Evolutionary conservation across 2,113 vertebrate species (phyloP).

Genomic region (Elephantulus edwardii): DNA sequence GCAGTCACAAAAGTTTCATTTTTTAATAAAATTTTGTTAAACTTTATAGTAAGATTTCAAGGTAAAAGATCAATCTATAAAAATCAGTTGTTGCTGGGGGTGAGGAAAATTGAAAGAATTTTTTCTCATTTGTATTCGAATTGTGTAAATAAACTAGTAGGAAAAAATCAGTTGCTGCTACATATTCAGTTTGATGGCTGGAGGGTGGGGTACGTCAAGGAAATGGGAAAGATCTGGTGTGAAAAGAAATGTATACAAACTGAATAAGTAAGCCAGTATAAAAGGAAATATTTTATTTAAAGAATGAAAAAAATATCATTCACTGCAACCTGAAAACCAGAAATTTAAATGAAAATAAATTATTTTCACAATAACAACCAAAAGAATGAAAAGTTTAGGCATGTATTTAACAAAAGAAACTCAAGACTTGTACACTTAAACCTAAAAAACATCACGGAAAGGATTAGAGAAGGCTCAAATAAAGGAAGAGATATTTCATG

Average conservation of each 20-base stretch:
- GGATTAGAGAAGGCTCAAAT: background rate
- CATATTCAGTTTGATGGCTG: too few species aligned
- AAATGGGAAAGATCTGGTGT: too few species aligned
- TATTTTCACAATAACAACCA: background rate
- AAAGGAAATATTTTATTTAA: too few species aligned
- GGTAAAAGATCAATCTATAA: conserved; percentile 23
- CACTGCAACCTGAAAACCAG: too few species aligned
- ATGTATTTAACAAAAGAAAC: conserved; percentile 43
- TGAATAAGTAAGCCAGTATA: too few species aligned
- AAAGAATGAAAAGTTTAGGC: conserved; percentile 26
- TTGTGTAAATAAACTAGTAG: too few species aligned
- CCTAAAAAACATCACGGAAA: background rate
- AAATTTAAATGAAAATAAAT: conserved; percentile 47
- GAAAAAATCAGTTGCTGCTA: too few species aligned
- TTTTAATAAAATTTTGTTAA: conserved; percentile 29
- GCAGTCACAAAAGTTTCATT: conserved; percentile 31
- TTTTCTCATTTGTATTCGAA: too few species aligned
- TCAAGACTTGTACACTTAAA: background rate
- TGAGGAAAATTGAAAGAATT: too few species aligned
- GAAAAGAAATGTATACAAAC: too few species aligned
- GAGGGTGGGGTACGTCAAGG: too few species aligned
- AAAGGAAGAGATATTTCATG: background rate
- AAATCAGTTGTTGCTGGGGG: conserved; percentile 25
- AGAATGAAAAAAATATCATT: too few species aligned
- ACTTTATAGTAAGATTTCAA: background rate